Conservation (phyloP, 2,888 invertebrate species). For the Harpagoxenus sublaevis region DNA sequence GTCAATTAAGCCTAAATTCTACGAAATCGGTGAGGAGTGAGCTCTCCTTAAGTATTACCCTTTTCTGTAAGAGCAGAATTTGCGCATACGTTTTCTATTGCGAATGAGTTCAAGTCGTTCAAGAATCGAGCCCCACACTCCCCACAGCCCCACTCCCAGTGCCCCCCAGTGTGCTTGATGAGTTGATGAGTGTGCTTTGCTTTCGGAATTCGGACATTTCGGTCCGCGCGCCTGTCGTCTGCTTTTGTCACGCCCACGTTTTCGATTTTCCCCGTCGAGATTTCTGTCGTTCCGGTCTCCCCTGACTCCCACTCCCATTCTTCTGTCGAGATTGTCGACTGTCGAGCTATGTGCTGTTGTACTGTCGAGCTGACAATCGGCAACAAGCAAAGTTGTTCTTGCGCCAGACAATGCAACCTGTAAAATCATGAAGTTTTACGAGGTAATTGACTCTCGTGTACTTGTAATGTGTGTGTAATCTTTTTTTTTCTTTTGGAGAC, state of each 20-base stretch:
- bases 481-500: neutral
- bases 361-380: constrained; percentile 4
- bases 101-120: too few relatives aligned
- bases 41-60: too few relatives aligned
- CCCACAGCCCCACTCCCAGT: too few relatives aligned
- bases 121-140: too few relatives aligned
- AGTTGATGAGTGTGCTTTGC: too few relatives aligned
- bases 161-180: too few relatives aligned
- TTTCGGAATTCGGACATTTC: too few relatives aligned
- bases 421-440: constrained; percentile 65
- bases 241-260: neutral
- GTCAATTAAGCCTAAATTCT: too few relatives aligned
- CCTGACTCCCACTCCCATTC: neutral
- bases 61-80: too few relatives aligned
- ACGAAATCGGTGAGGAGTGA: too few relatives aligned
- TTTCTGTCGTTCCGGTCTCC: neutral
- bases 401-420: constrained; percentile 67
- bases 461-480: neutral
- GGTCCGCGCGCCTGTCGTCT: neutral
- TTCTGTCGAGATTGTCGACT: neutral
- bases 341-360: too few relatives aligned
- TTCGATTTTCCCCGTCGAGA: neutral
- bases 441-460: constrained; percentile 65
- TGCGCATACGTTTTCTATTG: too few relatives aligned
- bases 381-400: constrained; percentile 55